These are phyloP conservation scores for Acanthosoma haemorrhoidale DNA, from an alignment of 2,888 invertebrate genomes.

Conservation along the genomic window DNA sequence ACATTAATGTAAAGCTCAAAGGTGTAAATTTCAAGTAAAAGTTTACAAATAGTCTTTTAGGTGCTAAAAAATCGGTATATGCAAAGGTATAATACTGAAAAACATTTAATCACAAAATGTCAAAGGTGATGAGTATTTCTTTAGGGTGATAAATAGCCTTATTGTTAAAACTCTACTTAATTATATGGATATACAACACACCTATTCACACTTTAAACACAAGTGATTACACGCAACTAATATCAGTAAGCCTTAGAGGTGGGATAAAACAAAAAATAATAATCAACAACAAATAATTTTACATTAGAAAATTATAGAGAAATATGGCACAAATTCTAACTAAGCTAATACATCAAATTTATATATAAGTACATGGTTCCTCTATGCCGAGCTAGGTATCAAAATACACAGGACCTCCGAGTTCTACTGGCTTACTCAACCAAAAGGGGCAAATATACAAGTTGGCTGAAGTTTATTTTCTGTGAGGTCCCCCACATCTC, in stretches of 20 bases:
- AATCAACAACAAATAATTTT: constrained; percentile 18
- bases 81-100: constrained; percentile 16
- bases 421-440: constrained; percentile 25
- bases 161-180: constrained; percentile 32
- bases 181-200: constrained; percentile 33
- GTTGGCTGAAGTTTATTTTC: constrained; percentile 34
- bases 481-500: constrained; percentile 33
- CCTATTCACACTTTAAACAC: constrained; percentile 37
- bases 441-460: constrained; percentile 39
- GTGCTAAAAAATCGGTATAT: constrained; percentile 6
- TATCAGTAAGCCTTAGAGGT: constrained; percentile 29
- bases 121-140: constrained; percentile 21
- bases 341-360: constrained; percentile 31
- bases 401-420: constrained; percentile 38
- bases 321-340: constrained; percentile 38
- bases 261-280: constrained; percentile 6
- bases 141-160: constrained; percentile 26
- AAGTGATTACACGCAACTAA: constrained; percentile 33
- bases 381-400: constrained; percentile 41
- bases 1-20: constrained; percentile 15
- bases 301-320: constrained; percentile 24
- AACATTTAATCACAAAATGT: constrained; percentile 15
- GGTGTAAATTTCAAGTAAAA: constrained; percentile 9
- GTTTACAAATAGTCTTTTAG: not conserved
- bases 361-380: constrained; percentile 38